phyloP scores from a whole-genome alignment of 2,113 vertebrate genomes.

The Alaudala cheleensis region DNA sequence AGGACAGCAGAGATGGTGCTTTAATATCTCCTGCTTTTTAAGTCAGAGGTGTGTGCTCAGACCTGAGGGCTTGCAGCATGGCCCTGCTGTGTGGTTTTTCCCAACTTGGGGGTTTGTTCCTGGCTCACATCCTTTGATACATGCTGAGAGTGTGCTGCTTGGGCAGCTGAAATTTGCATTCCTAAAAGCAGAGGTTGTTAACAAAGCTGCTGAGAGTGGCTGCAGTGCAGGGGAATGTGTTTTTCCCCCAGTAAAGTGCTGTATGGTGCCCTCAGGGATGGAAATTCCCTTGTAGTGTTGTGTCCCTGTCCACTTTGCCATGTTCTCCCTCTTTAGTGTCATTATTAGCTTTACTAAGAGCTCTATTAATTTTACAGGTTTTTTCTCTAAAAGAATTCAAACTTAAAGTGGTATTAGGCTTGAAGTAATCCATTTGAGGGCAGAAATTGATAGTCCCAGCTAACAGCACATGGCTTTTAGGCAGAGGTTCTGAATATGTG shows the following conservation, averaged over 20 bases:
- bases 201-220: neutral
- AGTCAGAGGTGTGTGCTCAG: neutral
- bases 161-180: neutral
- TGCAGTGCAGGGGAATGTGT: neutral
- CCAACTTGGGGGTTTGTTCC: neutral
- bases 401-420: neutral
- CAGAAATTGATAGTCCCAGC: neutral
- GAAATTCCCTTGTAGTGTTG: neutral
- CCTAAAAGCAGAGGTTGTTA: neutral
- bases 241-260: neutral
- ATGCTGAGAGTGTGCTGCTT: neutral
- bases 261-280: neutral
- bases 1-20: neutral
- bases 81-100: neutral
- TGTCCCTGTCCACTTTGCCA: neutral
- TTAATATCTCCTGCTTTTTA: neutral
- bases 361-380: neutral
- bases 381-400: neutral
- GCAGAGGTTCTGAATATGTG: neutral
- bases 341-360: neutral
- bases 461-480: neutral
- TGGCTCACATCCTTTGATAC: accelerated
- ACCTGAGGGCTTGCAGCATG: neutral
- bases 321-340: neutral
- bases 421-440: neutral